Base-by-base conservation (phyloP, 2,113 vertebrate species). In the Misgurnus anguillicaudatus region DNA sequence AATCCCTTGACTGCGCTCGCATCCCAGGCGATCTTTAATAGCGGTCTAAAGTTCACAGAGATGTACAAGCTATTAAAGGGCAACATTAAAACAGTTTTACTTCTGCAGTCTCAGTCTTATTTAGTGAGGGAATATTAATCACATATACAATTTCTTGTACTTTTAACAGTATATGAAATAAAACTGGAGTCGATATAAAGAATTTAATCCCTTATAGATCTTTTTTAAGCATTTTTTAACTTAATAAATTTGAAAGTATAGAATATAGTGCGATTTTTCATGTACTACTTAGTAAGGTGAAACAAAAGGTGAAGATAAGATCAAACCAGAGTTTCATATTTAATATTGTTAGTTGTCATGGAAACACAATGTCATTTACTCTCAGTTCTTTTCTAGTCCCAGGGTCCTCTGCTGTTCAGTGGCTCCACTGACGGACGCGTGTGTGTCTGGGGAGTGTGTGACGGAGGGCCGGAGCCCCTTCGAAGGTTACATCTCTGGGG, bases 391-490 rank as follows among this genome's bases (percentile, higher is more conserved):
- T 51, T 3, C 87, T n/a, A 94, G 93, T 86, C 91, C 81, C 93
- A 94, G 81, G 93, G 93, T 87, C 93, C 92, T 63, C 86, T 93
- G 86, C 87, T 93, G 85, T 94, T 94, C 87, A 91, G 89, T 8
- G 86, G 90, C 83, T 92, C 93, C 0, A 82, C 88, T 0, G 92
- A 94, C 17, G 93, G 92, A 39, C 87, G 88, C 19, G 86, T 94
- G 79, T 92, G 89, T 51, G 90, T 93, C 85, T 94, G 93, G 93
- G 91, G 91, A 87, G 90, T 82, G 86, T 85, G 69, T 39, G 24
- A 84, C 82, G 57, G 84, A 66, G 6, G 78, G 80, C 24, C 85
- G 71, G 55, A 86, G 89, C 85, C 91, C 89, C 79, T 80, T 70
- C 92, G 75, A 83, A 82, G 87, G 67, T 85, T 93, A 19, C 86